Conservation (phyloP, 2,888 invertebrate species). For the Anorthoa munda region DNA sequence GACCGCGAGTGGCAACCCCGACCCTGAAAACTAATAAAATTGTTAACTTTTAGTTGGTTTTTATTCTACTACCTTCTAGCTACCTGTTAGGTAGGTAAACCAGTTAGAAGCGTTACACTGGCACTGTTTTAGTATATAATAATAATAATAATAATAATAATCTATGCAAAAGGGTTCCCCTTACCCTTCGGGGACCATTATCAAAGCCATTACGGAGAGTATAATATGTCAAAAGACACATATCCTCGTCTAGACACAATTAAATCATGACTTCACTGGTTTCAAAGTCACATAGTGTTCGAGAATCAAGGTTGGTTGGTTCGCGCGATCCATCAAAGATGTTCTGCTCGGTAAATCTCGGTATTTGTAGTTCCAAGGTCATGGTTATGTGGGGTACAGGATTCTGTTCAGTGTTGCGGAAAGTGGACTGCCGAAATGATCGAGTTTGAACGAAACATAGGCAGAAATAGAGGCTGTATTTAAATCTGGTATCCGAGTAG, state of each 20-base stretch:
- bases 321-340: constrained; percentile 51
- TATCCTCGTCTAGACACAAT: constrained; percentile 50
- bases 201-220: constrained; percentile 1
- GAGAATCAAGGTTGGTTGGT: constrained; percentile 54
- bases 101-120: too few species aligned
- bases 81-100: too few species aligned
- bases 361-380: constrained; percentile 54
- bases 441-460: background rate
- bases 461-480: background rate
- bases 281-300: constrained; percentile 50
- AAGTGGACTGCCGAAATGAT: background rate
- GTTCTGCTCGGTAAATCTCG: constrained; percentile 52
- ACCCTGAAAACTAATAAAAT: too few species aligned
- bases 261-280: constrained; percentile 50
- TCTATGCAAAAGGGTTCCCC: constrained; percentile 20
- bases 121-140: too few species aligned
- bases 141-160: too few species aligned
- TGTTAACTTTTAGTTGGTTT: too few species aligned
- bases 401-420: constrained; percentile 22
- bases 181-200: constrained; percentile 16
- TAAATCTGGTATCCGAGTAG: background rate
- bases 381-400: constrained; percentile 25
- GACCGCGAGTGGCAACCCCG: too few species aligned
- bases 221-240: constrained; percentile 4
- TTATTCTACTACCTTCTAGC: too few species aligned